Evolutionary conservation across 2,797 vertebrate genomes (phyloP).

Genomic region (Myripristis jacobus): DNA sequence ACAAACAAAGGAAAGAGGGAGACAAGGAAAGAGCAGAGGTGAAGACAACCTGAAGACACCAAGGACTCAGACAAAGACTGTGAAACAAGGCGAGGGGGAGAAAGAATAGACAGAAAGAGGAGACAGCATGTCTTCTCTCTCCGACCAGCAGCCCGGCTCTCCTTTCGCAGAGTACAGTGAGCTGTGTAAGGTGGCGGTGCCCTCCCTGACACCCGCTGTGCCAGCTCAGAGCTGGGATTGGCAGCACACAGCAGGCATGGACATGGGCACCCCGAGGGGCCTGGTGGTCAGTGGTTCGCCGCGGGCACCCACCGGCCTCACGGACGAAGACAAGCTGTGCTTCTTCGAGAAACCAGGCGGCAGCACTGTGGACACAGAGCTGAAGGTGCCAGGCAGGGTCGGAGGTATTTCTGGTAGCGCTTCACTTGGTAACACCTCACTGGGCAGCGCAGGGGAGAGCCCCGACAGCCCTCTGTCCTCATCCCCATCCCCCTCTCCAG

Average conservation of each 20-base stretch:
- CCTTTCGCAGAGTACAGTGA: conserved; percentile 87
- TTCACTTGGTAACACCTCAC: conserved; percentile 72
- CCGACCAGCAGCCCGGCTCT: conserved; percentile 87
- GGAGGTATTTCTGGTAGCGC: conserved; percentile 76
- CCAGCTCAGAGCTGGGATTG: conserved; percentile 87
- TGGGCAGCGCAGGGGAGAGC: conserved; percentile 83
- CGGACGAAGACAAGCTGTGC: conserved; percentile 93
- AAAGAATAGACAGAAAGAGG: conserved; percentile 54
- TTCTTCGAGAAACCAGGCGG: conserved; percentile 86
- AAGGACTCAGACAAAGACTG: conserved; percentile 40
- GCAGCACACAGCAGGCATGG: conserved; percentile 87
- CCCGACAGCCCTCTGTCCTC: conserved; percentile 81
- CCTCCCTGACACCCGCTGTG: conserved; percentile 72
- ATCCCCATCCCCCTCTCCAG: conserved; percentile 78
- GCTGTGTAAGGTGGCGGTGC: conserved; percentile 81
- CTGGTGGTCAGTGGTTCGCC: conserved; percentile 58
- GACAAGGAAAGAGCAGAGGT: conserved; percentile 46
- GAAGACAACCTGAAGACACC: conserved; percentile 43
- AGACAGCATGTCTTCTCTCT: conserved; percentile 89
- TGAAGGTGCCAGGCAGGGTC: conserved; percentile 80
- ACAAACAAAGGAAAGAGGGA: conserved; percentile 49
- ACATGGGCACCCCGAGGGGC: conserved; percentile 74
- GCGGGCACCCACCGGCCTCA: conserved; percentile 83
- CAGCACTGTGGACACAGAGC: conserved; percentile 80
- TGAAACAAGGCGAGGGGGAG: conserved; percentile 56